Evolutionary conservation across 2,113 vertebrate genomes (phyloP), one percentile per base, ranked within the genome.

Genomic region (Rhea pennata): DNA sequence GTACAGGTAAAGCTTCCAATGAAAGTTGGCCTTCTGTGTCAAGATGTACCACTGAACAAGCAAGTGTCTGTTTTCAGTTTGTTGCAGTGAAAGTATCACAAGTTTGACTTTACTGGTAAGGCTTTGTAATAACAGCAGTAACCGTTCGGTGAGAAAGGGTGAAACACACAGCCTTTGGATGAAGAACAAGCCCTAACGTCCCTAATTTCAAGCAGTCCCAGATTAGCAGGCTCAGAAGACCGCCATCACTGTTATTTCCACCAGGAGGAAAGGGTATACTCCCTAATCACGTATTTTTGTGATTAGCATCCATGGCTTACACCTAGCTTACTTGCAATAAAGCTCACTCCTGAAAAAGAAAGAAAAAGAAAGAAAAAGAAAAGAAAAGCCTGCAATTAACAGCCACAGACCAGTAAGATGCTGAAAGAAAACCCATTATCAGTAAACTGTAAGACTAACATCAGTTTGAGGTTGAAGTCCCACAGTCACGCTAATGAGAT

Each of bases 401-500:
- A 74, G 16, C 36, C 9, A 3, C 1, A 82, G 24, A 73, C 15
- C 39, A 87, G 66, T 54, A 80, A 87, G 15, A 13, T 84, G 67
- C 53, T 88, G 53, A 70, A 94, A 61, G 39, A 79, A 91, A 78
- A 76, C 4, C 10, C 83, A 10, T 7, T 69, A 33, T 51, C 64
- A 77, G 50, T 42, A 88, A 96, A 79, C 51, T 71, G 1, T 22
- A 78, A 40, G 7, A 58, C 44, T 33, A 74, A 48, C 27, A 20
- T 50, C 46, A 40, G 82, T 23, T 33, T 33, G 19, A 44, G 54
- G 27, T 31, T 31, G 42, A 31, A 67, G 65, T 31, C 20, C 20
- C 90, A 82, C 33, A 62, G 59, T 40, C 33, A 40, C 67, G 66
- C 66, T n/a, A 92, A 85, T 33, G 76, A 94, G 88, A 73, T 77